Evolutionary conservation across 2,797 vertebrate genomes (phyloP), one percentile per base, ranked within the genome.

Genomic region (Microhierax caerulescens): DNA sequence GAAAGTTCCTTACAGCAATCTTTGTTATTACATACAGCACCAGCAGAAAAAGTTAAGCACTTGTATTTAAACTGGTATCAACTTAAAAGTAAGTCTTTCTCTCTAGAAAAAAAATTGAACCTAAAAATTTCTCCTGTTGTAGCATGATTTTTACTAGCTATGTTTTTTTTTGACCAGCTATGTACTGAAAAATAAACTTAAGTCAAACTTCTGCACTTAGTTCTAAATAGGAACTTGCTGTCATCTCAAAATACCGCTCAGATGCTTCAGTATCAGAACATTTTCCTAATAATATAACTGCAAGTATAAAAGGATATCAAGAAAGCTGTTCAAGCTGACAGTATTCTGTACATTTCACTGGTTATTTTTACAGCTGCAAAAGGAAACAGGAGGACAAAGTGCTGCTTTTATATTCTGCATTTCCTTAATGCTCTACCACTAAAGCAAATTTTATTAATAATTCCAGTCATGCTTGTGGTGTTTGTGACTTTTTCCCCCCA

Each of bases 341-440:
- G 77, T 59, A 76, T 90, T 90, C 61, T 84, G 69, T 85, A 73
- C 39, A 79, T 94, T 85, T 94, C 74, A 84, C 54, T 72, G 36
- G 30, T 76, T 95, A 92, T 94, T 96, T 97, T 97, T 91, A 95
- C 83, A 94, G 91, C 85, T 96, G 88, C 36, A 88, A 75, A 92
- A 78, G 57, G n/a, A 86, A 92, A 3, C 7, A 65, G 78, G 78
- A 89, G 28, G 47, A 80, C n/a, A 92, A 89, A 94, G 34, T 70
- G 19, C 54, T 82, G 50, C 24, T 91, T 92, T 93, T 57, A 93
- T 30, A 80, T 60, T 85, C 45, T 54, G 32, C 51, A 41, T 64
- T 69, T 86, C 60, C 88, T 78, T 84, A 76, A 64, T 80, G 22
- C 50, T 84, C 73, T 32, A 30, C 30, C 24, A 77, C 34, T 39